phyloP scores from a whole-genome alignment of 2,888 invertebrate genomes.

The Rhodophaea formosa region DNA sequence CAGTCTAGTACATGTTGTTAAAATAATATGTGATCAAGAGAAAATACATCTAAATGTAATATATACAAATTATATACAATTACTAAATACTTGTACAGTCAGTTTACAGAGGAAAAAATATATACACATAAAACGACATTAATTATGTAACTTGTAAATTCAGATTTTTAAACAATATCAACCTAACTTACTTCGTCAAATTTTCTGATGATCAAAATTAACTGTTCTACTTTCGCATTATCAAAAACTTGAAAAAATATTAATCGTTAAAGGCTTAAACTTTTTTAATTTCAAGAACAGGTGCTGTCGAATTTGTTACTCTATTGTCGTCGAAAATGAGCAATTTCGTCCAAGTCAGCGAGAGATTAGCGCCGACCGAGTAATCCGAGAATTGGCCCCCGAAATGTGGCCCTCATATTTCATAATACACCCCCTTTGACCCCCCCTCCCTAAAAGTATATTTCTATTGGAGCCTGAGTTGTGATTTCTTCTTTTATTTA shows the following conservation, averaged over 20 bases:
- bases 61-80: too few species aligned
- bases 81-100: too few species aligned
- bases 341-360: slow-evolving; percentile 55
- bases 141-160: too few species aligned
- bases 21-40: too few species aligned
- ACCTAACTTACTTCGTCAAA: too few species aligned
- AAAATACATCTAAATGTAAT: too few species aligned
- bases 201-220: too few species aligned
- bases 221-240: too few species aligned
- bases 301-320: slow-evolving; percentile 51
- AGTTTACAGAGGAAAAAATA: too few species aligned
- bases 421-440: slow-evolving; percentile 49
- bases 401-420: slow-evolving; percentile 62
- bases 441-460: slow-evolving; percentile 4
- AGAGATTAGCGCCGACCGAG: slow-evolving; percentile 57
- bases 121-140: too few species aligned
- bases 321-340: slow-evolving; percentile 54
- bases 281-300: slow-evolving; percentile 55
- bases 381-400: slow-evolving; percentile 56
- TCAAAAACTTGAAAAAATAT: not conserved
- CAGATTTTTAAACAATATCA: too few species aligned
- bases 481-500: not conserved
- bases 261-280: slow-evolving; percentile 42
- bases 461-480: not conserved
- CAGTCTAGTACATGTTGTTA: too few species aligned